Base-by-base conservation (phyloP, 2,888 invertebrate species). In the Drosophila nigritarsus region DNA sequence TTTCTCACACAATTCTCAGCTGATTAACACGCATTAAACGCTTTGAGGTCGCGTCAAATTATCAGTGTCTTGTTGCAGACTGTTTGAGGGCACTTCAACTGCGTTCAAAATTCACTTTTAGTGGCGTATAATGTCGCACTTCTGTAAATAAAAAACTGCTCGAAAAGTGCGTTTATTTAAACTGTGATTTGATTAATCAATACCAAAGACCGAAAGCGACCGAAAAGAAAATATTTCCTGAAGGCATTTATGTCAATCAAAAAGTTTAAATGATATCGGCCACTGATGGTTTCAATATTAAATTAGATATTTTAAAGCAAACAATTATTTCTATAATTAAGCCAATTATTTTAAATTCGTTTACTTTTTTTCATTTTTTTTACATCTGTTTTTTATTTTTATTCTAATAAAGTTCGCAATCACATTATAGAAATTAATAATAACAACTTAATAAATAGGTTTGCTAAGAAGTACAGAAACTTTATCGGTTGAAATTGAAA, bases 1-100 rank as follows among this genome's bases (percentile, higher is more conserved):
- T 83, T 75, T 88, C 66, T 70, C 89, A 88, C 66, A 51, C 74
- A 70, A 80, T 83, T 83, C 67, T 77, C 40, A 80, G 83, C 68
- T 83, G 90, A 84, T 88, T 87, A 90, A 75, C 67, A 51, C 38
- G 55, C 58, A 67, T 80, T 73, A 66, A 70, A 51, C 58, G 59
- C 59, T 63, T 58, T 69, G 59, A 64, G 45, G 59, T 72, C 56
- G 49, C 60, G 58, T 76, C 76, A 73, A 82, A 84, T 84, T 82
- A 90, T 54, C 73, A 64, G 72, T 71, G 86, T 64, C 69, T 69
- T 69, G 45, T 34, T 48, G 50, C 45, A 54, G 61, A 20, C 51
- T 8, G 36, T 45, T 56, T 48, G 59, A 60, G 65, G 20, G 27
- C 60, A 62, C 42, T 77, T 80, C 18, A 53, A 20, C 24, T 15